These are phyloP conservation scores for Psammodynastes pulverulentus DNA, from an alignment of 2,113 vertebrate species.

Conservation along the genomic window DNA sequence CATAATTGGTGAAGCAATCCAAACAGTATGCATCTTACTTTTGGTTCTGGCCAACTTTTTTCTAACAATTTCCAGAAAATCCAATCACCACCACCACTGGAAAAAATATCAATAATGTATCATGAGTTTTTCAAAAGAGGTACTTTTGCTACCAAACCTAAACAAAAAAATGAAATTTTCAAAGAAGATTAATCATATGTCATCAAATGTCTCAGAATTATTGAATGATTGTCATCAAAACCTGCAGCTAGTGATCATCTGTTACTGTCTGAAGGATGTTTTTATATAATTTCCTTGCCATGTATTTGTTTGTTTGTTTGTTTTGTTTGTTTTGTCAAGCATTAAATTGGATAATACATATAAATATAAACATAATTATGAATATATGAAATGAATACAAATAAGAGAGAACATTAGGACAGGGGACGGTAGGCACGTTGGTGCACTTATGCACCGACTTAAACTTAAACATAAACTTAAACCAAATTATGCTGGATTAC, in stretches of 20 bases:
- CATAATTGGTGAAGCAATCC: neutral
- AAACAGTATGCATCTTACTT: neutral
- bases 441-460: too few relatives aligned
- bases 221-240: neutral
- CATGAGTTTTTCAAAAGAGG: neutral
- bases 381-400: too few relatives aligned
- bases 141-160: neutral
- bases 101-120: neutral
- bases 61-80: neutral
- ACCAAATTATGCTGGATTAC: too few relatives aligned
- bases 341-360: too few relatives aligned
- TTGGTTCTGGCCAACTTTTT: neutral
- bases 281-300: neutral
- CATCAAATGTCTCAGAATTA: neutral
- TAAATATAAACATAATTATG: too few relatives aligned
- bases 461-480: too few relatives aligned
- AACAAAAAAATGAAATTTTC: neutral
- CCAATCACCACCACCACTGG: neutral
- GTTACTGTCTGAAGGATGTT: neutral
- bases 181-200: neutral
- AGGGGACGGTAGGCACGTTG: too few relatives aligned
- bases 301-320: too few relatives aligned
- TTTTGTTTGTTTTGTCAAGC: too few relatives aligned
- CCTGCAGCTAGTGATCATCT: neutral
- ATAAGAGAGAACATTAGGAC: too few relatives aligned